phyloP scores from a whole-genome alignment of 2,888 invertebrate species.

The Melinopterus prodromus region DNA sequence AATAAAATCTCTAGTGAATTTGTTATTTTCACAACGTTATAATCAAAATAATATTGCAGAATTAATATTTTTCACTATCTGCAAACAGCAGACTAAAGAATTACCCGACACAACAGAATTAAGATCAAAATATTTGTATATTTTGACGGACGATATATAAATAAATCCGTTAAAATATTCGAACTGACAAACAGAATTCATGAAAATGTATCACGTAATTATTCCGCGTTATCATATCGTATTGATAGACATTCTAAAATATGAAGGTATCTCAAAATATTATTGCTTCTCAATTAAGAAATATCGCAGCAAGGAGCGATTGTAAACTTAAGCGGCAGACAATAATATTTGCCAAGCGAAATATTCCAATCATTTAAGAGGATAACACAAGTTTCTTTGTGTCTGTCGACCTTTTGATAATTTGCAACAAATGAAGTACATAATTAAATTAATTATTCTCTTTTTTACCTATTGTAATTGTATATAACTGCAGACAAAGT shows the following conservation, averaged over 20 bases:
- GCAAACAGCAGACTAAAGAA: too few relatives aligned
- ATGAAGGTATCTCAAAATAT: neutral
- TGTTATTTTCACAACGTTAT: too few relatives aligned
- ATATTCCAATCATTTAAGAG: neutral
- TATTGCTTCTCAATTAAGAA: neutral
- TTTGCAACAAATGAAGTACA: neutral
- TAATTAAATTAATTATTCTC: neutral
- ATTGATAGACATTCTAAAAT: neutral
- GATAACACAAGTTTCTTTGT: too few relatives aligned
- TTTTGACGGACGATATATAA: neutral
- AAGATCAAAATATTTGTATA: neutral
- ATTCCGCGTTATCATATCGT: neutral
- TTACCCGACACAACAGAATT: too few relatives aligned
- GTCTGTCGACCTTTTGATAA: neutral
- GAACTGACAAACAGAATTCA: neutral
- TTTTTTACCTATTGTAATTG: neutral
- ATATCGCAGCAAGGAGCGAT: neutral
- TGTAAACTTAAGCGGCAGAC: neutral
- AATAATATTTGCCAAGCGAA: neutral
- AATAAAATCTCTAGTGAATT: too few relatives aligned
- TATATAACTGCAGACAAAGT: neutral
- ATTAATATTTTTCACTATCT: too few relatives aligned
- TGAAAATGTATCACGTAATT: neutral
- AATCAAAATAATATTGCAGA: too few relatives aligned
- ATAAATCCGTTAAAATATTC: neutral